Percentiles rank a stretch among this genome's conserved stretches.
Conservation (phyloP, 2,113 vertebrate genomes). For the Maccullochella peelii region DNA sequence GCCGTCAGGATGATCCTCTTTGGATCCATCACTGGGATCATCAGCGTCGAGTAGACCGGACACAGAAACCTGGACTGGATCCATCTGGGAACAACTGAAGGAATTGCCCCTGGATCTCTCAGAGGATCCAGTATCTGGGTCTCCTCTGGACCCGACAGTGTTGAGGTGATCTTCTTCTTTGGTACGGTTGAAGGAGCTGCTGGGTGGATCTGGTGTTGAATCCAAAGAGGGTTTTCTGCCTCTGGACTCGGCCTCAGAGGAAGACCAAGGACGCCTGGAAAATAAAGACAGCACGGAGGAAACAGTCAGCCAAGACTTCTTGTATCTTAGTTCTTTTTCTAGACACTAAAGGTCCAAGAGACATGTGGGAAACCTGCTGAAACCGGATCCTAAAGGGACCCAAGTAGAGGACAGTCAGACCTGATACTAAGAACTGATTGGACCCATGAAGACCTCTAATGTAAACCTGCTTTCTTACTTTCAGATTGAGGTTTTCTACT, state of each 20-base stretch:
- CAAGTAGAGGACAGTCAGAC: no score
- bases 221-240: not conserved
- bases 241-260: not conserved
- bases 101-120: not conserved
- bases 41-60: no score
- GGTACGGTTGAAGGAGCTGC: not conserved
- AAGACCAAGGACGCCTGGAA: slow-evolving; percentile 6
- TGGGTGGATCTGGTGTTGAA: not conserved
- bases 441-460: no score
- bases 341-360: no score
- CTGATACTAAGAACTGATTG: no score
- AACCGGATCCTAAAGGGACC: no score
- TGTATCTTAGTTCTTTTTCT: no score
- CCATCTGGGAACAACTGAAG: no score
- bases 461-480: no score
- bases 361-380: no score
- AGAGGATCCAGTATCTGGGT: not conserved
- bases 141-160: not conserved
- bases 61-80: not conserved
- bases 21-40: not conserved
- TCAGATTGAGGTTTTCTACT: no score
- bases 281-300: not conserved
- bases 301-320: not conserved
- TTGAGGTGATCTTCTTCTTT: not conserved
- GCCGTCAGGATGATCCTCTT: not conserved